phyloP scores from a whole-genome alignment of 2,113 vertebrate species.

The human region GRCh38 chr9:75406001-75406500 shows the following conservation, averaged over 20 bases:
- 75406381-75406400: background rate
- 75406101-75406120: background rate
- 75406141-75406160: background rate
- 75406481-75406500: background rate
- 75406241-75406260: background rate
- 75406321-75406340: background rate
- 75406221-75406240: background rate
- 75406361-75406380: background rate
- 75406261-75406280: background rate
- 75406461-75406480: background rate
- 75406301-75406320: background rate
- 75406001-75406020: background rate
- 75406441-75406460: background rate
- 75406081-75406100: background rate
- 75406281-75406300: rapidly evolving
- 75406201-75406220: background rate
- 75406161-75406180: background rate
- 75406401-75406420: background rate
- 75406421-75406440: background rate
- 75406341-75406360: too few relatives aligned
- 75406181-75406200: background rate
- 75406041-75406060: background rate
- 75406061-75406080: background rate
- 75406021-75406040: background rate
- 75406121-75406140: background rate